Conservation (phyloP, 2,888 invertebrate genomes). For the Bursaphelenchus okinawaensis region DNA sequence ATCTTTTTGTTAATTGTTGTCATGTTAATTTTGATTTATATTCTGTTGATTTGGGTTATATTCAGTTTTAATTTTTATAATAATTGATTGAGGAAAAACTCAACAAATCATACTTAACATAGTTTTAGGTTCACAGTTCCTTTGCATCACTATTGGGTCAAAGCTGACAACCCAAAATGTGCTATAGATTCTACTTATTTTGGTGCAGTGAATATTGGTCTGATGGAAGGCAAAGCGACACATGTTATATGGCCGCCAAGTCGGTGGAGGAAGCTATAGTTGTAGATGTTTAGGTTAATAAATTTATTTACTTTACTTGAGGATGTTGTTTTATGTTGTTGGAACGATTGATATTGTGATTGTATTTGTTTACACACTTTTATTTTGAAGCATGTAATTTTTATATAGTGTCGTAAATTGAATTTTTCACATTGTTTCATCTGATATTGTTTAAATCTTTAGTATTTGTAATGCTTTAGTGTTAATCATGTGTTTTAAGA, state of each 20-base stretch:
- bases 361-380: background rate
- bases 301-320: background rate
- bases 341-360: background rate
- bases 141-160: constrained; percentile 6
- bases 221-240: constrained; percentile 20
- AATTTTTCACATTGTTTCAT: no score
- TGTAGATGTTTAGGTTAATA: background rate
- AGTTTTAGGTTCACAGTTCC: constrained; percentile 7
- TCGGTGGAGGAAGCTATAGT: constrained; percentile 16
- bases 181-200: background rate
- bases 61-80: background rate
- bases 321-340: background rate
- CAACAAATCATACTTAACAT: no score
- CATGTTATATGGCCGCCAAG: constrained; percentile 26
- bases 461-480: background rate
- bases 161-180: constrained; percentile 5
- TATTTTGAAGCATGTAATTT: no score
- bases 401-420: no score
- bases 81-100: no score
- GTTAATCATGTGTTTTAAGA: background rate
- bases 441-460: background rate
- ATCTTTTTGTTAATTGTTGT: background rate
- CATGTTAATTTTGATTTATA: no score
- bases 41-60: no score
- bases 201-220: constrained; percentile 23